phyloP scores from a whole-genome alignment of 2,113 vertebrate genomes.

The Myiagra hebetior region DNA sequence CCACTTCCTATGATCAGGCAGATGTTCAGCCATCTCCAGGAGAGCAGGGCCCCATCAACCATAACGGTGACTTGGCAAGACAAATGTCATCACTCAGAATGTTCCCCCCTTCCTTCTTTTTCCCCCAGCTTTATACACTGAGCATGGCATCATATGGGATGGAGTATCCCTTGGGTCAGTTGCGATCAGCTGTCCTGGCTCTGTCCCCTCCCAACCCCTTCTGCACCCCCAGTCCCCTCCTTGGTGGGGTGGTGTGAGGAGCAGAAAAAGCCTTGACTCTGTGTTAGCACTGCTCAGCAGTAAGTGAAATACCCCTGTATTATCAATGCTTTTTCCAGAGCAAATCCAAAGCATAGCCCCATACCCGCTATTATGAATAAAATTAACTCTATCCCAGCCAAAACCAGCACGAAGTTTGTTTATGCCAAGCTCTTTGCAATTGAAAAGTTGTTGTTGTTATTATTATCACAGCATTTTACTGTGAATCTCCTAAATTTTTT shows the following conservation, averaged over 20 bases:
- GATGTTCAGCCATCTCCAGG: neutral
- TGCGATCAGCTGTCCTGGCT: neutral
- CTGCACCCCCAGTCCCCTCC: neutral
- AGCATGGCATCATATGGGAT: neutral
- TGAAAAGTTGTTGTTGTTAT: neutral
- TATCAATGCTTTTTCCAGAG: neutral
- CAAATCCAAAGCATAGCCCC: neutral
- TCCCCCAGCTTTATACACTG: neutral
- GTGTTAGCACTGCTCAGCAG: neutral
- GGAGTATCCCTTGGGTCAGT: neutral
- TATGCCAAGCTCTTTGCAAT: neutral
- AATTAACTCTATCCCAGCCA: neutral
- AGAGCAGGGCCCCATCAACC: neutral
- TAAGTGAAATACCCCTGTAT: neutral
- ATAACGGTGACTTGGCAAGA: neutral
- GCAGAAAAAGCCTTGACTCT: neutral
- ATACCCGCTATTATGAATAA: neutral
- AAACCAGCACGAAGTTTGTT: neutral
- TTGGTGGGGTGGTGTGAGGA: neutral
- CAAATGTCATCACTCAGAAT: fast-evolving
- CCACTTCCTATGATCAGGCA: neutral
- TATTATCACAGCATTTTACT: neutral
- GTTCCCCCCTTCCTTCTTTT: neutral
- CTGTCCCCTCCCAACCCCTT: neutral
- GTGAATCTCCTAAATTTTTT: neutral